These are phyloP conservation scores for Callipepla squamata DNA, from an alignment of 2,113 vertebrate genomes.

Conservation along the genomic window DNA sequence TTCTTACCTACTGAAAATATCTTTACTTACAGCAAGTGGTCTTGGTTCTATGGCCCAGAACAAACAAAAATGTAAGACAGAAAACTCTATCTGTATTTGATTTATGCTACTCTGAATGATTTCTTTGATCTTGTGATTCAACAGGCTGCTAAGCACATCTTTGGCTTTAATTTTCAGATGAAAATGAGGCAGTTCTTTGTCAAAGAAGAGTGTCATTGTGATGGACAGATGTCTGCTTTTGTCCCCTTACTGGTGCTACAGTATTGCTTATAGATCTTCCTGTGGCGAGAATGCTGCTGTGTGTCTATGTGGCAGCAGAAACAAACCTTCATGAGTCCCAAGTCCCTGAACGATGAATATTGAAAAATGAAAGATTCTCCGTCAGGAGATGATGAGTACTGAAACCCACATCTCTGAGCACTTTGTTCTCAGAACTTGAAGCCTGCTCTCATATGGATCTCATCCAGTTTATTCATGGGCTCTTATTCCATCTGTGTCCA, in stretches of 20 bases:
- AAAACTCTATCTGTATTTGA: background rate
- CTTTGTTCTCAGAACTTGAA: background rate
- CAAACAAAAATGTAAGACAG: background rate
- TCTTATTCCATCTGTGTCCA: background rate
- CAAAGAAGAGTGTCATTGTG: background rate
- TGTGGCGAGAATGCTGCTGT: background rate
- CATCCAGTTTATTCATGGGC: background rate
- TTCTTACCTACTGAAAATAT: background rate
- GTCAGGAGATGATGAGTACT: background rate
- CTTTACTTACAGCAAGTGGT: background rate
- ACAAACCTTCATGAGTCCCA: too few relatives aligned
- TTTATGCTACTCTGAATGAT: background rate
- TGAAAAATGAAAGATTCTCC: background rate
- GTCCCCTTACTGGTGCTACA: background rate
- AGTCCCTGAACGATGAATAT: background rate
- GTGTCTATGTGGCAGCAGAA: background rate
- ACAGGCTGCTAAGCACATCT: background rate
- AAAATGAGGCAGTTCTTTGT: background rate
- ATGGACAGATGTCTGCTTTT: background rate
- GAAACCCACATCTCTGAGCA: background rate
- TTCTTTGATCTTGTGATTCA: background rate
- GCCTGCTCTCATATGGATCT: background rate
- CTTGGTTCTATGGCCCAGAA: background rate
- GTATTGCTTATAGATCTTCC: background rate
- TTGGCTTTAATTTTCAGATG: background rate